Conservation (phyloP, 2,888 invertebrate genomes). For the Catocala sponsa region DNA sequence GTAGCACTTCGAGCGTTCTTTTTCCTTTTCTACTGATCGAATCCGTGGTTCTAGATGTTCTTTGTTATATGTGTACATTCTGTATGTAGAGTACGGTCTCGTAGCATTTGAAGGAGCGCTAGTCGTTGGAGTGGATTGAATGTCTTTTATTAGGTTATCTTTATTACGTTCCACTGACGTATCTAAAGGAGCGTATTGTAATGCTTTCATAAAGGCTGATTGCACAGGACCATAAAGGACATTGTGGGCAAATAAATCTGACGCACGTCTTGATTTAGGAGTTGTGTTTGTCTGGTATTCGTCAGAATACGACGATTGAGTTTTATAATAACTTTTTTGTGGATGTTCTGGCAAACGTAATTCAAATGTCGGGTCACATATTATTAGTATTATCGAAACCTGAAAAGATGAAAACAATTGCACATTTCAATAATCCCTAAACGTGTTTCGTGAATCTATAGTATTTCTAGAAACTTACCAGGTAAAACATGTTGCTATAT, state of each 20-base stretch:
- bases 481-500: background rate
- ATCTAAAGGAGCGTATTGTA: slow-evolving; percentile 59
- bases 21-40: slow-evolving; percentile 13
- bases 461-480: background rate
- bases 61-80: slow-evolving; percentile 16
- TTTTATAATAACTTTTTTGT: background rate
- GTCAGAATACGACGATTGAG: background rate
- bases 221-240: background rate
- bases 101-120: too few relatives aligned
- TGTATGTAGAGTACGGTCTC: too few relatives aligned
- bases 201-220: slow-evolving; percentile 3
- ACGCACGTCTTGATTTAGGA: background rate
- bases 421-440: background rate
- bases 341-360: background rate
- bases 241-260: slow-evolving; percentile 14
- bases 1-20: slow-evolving; percentile 34
- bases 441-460: too few relatives aligned
- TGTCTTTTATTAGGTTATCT: background rate
- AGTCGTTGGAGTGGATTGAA: background rate
- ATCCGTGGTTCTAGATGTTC: slow-evolving; percentile 56
- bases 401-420: background rate
- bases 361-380: background rate
- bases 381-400: background rate
- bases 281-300: background rate
- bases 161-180: background rate